Base-by-base conservation (phyloP, 2,797 vertebrate genomes). In the Acomys russatus region DNA sequence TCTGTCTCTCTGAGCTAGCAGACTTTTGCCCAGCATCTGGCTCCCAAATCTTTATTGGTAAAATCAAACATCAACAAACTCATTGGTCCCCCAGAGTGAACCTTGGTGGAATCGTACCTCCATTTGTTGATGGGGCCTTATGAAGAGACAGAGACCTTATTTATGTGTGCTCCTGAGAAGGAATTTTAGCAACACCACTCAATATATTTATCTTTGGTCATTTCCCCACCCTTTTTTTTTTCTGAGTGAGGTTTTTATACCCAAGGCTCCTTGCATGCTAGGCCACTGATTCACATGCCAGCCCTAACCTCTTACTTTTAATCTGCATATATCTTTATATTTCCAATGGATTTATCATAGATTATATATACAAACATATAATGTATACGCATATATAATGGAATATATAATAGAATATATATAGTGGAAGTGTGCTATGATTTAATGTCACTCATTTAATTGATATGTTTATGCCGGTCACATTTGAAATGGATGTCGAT, bases 401-500 rank as follows among this genome's bases (percentile, higher is more conserved):
- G n/a, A 10, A 59, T 59, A 23, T 77, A 25, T 77, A 33, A 8
- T 73, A 9, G 22, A 2, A 22, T 3, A 77, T 30, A 51, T n/a
- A 14, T 80, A 84, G 51, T 35, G 44, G 38, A 74, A 35, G 28
- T 49, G 28, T 12, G 17, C 3, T 63, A 78, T 82, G 76, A 25
- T 68, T 83, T 33, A 5, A 9, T 20, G 11, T 35, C 4, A 23
- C 23, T 63, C 54, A 79, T 94, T 79, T 73, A 44, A 64, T 56
- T 94, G 49, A 14, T 44, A 1, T 92, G 18, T 96, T 83, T 83
- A 83, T 73, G 25, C 3, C 70, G n/a, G 71, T 94, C 33, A 7
- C 54, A 83, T 83, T 77, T 88, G 87, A 88, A 63, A 44, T 91
- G 20, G 56, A 87, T 78, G 70, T n/a, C 84, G 64, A 79, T 79